These are phyloP conservation scores for Minunthozetes semirufus DNA, from an alignment of 2,888 invertebrate genomes.

Conservation along the genomic window DNA sequence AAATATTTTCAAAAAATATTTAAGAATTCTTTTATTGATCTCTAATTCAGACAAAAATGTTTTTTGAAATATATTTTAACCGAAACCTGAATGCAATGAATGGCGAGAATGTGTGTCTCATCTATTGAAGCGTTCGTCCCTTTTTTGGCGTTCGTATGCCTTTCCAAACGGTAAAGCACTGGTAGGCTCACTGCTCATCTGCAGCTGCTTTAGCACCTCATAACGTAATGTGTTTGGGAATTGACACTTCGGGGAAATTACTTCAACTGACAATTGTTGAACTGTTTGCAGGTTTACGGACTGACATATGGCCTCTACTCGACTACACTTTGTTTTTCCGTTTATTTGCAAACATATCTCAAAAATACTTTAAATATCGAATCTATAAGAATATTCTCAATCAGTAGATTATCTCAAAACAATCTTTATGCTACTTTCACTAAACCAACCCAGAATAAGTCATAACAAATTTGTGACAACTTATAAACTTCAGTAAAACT, in stretches of 20 bases:
- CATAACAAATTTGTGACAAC: no score
- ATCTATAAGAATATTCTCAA: neutral
- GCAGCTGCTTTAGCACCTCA: conserved; percentile 26
- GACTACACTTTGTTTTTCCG: neutral
- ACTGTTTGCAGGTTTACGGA: conserved; percentile 7
- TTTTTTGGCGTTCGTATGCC: neutral
- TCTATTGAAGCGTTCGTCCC: neutral
- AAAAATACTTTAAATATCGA: neutral
- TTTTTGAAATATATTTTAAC: neutral
- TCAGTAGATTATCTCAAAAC: no score
- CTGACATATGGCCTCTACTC: conserved; percentile 4
- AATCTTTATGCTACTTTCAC: no score
- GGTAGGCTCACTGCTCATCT: conserved; percentile 11
- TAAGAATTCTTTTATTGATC: no score
- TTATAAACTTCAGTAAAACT: no score
- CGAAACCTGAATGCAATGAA: neutral
- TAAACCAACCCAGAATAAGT: no score
- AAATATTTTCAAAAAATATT: no score
- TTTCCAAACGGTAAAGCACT: neutral
- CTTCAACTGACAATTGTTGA: conserved; percentile 22
- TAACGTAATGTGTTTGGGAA: conserved; percentile 27
- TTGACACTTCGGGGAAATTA: conserved; percentile 24
- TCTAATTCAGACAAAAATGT: no score
- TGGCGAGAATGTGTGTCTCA: neutral
- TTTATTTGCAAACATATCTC: neutral